Conservation (phyloP, 2,888 invertebrate genomes). For the Agrilus mali region DNA sequence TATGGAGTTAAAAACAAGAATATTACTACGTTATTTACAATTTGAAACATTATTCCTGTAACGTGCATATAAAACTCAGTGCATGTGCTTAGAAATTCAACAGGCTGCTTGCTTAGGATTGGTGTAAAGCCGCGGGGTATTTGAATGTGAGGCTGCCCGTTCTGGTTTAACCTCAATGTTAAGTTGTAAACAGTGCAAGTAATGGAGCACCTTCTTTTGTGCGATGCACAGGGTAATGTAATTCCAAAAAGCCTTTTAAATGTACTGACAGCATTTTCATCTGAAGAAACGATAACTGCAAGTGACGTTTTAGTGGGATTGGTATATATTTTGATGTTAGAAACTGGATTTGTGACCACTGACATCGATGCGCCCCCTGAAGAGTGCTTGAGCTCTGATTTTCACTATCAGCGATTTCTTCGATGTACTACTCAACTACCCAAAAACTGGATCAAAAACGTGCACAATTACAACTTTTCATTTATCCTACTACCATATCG, state of each 20-base stretch:
- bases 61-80: too few relatives aligned
- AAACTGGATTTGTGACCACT: slow-evolving; percentile 28
- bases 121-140: background rate
- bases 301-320: slow-evolving; percentile 27
- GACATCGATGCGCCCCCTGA: slow-evolving; percentile 14
- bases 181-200: slow-evolving; percentile 11
- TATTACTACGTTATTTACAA: too few relatives aligned
- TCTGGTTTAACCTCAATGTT: slow-evolving; percentile 5
- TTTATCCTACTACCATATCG: slow-evolving; percentile 21
- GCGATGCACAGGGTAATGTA: slow-evolving; percentile 23
- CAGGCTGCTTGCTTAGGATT: slow-evolving; percentile 6
- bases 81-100: slow-evolving; percentile 6
- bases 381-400: slow-evolving; percentile 15
- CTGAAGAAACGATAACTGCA: slow-evolving; percentile 7
- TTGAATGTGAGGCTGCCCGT: background rate
- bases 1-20: too few relatives aligned
- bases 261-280: slow-evolving; percentile 14
- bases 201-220: slow-evolving; percentile 25
- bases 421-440: slow-evolving; percentile 19
- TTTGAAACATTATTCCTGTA: too few relatives aligned
- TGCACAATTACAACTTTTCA: slow-evolving; percentile 15
- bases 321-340: slow-evolving; percentile 29
- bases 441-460: slow-evolving; percentile 18
- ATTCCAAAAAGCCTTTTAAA: slow-evolving; percentile 24
- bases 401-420: slow-evolving; percentile 21